Evolutionary conservation across 2,113 vertebrate genomes (phyloP), one percentile per base, ranked within the genome.

Genomic region (Thinocorus orbignyianus): DNA sequence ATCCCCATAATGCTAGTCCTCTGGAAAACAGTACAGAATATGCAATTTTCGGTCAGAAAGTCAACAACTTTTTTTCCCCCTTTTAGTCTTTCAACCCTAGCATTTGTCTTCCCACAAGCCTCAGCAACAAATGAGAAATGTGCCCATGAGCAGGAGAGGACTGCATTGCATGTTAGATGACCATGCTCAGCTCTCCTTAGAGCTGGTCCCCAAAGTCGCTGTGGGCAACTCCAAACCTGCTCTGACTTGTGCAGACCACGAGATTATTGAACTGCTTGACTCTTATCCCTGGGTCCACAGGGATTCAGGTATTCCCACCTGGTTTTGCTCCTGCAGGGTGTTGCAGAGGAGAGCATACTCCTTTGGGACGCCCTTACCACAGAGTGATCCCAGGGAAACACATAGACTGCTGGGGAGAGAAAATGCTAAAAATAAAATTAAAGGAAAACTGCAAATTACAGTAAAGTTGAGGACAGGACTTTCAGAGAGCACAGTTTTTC

Each of bases 391-490:
- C 60, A 17, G 35, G 22, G 51, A 84, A 86, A 61, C 42, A 91
- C 60, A 77, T 46, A 31, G n/a, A 42, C 71, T 2, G 0, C 74
- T 42, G 41, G 46, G 64, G 58, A 83, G 41, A 69, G 42, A 19
- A 25, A 16, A 31, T 17, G 76, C 79, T 84, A 93, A 95, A 96
- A 95, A 95, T 90, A 94, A 90, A 94, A 80, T 86, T 54, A 86
- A 77, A 90, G 30, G 25, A 90, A 86, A 60, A 33, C n/a, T 89
- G 85, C 13, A 92, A 85, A 64, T 91, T 58, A 51, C 42, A 70
- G 58, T 35, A 39, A 86, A 92, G 68, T 86, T 62, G 68, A 77
- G 89, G 80, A 33, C 49, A 84, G 81, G 91, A 92, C 91, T 95
- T 96, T 86, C 54, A 91, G 66, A 87, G 39, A 84, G 30, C 71